Percentiles rank a stretch among this genome's conserved stretches.
phyloP scores from a whole-genome alignment of 1,140 invertebrate species.

The Gryllus bimaculatus region DNA sequence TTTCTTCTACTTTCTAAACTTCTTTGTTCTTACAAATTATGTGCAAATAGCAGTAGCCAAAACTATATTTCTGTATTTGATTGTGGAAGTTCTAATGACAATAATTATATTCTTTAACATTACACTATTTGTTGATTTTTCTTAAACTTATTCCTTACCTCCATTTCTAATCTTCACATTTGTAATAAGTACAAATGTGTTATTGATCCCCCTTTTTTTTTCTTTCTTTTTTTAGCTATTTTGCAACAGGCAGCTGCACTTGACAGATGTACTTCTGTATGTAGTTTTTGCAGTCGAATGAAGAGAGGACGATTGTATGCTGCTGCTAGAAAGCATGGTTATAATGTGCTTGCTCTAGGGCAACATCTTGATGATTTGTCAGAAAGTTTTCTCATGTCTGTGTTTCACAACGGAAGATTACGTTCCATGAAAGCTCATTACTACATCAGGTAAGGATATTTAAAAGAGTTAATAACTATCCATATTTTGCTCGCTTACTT shows the following conservation, averaged over 20 bases:
- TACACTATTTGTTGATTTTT: too few species aligned
- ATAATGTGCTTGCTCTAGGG: slow-evolving; percentile 76
- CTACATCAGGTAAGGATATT: slow-evolving; percentile 41
- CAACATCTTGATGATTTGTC: slow-evolving; percentile 81
- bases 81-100: too few species aligned
- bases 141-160: too few species aligned
- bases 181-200: background rate
- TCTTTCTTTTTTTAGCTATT: slow-evolving; percentile 21
- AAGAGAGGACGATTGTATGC: slow-evolving; percentile 65
- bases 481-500: background rate
- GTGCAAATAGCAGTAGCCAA: too few species aligned
- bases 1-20: too few species aligned
- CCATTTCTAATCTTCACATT: too few species aligned
- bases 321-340: slow-evolving; percentile 61
- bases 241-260: slow-evolving; percentile 21
- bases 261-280: slow-evolving; percentile 42
- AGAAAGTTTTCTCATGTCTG: slow-evolving; percentile 71
- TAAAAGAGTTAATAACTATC: background rate
- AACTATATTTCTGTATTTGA: too few species aligned
- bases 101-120: too few species aligned
- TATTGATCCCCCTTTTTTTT: background rate
- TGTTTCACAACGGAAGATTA: slow-evolving; percentile 70
- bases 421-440: slow-evolving; percentile 55
- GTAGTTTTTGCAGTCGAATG: slow-evolving; percentile 58
- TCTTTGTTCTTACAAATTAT: too few species aligned